A percentile compares a stretch with the other conserved stretches of the same genome.
phyloP scores from a whole-genome alignment of 1,140 invertebrate species.

The Ridgeia piscesae region DNA sequence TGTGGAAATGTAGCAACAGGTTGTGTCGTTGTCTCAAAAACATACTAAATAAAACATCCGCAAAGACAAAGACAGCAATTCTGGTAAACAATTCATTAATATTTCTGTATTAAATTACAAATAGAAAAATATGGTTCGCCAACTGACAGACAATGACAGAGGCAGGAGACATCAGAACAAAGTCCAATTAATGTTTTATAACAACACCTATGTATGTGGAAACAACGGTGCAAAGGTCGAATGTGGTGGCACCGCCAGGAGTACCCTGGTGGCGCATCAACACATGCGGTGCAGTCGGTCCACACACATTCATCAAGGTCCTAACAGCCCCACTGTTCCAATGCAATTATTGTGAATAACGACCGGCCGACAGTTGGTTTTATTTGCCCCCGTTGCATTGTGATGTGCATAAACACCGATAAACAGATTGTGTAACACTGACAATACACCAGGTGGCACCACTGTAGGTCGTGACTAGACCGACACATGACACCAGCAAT shows the following conservation, averaged over 20 bases:
- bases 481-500: background rate
- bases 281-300: background rate
- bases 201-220: background rate
- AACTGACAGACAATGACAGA: background rate
- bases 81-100: background rate
- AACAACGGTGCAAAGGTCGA: background rate
- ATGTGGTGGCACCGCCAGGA: background rate
- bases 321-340: background rate
- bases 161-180: background rate
- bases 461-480: background rate
- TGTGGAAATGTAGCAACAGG: background rate
- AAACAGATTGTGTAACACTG: background rate
- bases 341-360: background rate
- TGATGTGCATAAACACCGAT: background rate
- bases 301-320: background rate
- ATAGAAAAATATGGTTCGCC: background rate
- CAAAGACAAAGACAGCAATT: background rate
- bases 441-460: background rate
- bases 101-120: background rate
- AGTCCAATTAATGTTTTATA: background rate
- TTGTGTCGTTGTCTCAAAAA: background rate
- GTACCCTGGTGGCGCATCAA: background rate
- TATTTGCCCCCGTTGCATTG: background rate
- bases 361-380: background rate
- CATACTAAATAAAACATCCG: background rate